Base-by-base conservation (phyloP, 2,113 vertebrate species). In the Eurystomus gularis region DNA sequence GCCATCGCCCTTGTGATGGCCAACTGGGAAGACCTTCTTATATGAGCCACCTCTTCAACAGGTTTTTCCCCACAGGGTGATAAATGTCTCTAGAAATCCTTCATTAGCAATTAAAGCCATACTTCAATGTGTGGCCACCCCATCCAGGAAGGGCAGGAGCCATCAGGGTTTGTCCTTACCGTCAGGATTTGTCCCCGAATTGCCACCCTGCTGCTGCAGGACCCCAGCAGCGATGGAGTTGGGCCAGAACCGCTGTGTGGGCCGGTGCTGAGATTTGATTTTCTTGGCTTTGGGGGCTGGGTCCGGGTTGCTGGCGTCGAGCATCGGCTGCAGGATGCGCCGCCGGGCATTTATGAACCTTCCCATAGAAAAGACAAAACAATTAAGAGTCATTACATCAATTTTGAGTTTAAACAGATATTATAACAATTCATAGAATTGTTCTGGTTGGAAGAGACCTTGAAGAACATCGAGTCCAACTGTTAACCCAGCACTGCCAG, bases 301-400 rank as follows among this genome's bases (percentile, higher is more conserved):
- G 90, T 99, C 99, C 1, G 99, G 99, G 97, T 99, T 99, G 97
- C 99, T 99, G 97, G 99, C 99, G 0, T 99, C 99, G 2, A 99
- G 97, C 99, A 99, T 99, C 0, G 99, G 99, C 97, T 99, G 99
- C 66, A 99, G 98, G 85, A 99, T 99, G 81, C 99, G 99, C 81
- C 99, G 98, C 24, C 99, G 98, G 77, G 99, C 99, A 0, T 99
- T 99, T 26, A 99, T 99, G 97, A 99, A 99, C 99, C 99, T 99
- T 80, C 0, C 7, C 78, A 0, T 1, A 54, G 33, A 4, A 33
- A 31, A 75, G 16, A n/a, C 42, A n/a, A 11, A 52, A 3, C 40
- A 1, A 62, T 6, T 1, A 3, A 5, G 7, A 18, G 31, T 3
- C 2, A 0, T 23, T 6, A 16, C 37, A 48, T 1, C 35, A 7